Evolutionary conservation across 2,797 vertebrate genomes (phyloP).

Genomic region (Arremon aurantiirostris): DNA sequence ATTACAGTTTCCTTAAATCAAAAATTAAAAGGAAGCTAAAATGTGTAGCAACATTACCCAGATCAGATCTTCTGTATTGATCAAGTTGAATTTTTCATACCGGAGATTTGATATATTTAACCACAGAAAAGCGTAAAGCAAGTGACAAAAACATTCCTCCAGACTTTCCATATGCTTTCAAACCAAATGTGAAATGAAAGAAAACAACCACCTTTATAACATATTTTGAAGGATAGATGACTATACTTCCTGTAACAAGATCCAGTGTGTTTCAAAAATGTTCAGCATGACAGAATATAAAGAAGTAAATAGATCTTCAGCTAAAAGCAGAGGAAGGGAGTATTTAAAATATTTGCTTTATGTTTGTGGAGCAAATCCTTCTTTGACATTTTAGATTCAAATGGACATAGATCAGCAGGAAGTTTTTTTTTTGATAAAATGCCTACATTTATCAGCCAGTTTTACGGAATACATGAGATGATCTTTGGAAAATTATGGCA

Average conservation of each 20-base stretch:
- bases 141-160: not conserved
- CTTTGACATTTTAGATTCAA: not conserved
- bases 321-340: not conserved
- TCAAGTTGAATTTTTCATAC: slow-evolving; percentile 23
- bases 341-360: not conserved
- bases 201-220: not conserved
- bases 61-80: not conserved
- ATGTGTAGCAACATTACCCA: not conserved
- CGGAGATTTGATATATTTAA: slow-evolving; percentile 13
- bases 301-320: not conserved
- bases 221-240: not conserved
- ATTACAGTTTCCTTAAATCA: not conserved
- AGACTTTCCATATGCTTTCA: not conserved
- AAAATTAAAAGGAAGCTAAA: not conserved
- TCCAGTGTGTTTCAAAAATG: not conserved
- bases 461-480: not conserved
- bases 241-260: not conserved
- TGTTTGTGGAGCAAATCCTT: not conserved
- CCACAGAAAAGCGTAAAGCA: not conserved
- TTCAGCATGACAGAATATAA: not conserved
- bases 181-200: not conserved
- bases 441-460: not conserved
- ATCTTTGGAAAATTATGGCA: not conserved
- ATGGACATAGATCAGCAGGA: not conserved
- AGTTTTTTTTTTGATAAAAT: not conserved